Evolutionary conservation across 2,888 invertebrate species (phyloP), one percentile per base, ranked within the genome.

Genomic region (Gymnocheta viridis): DNA sequence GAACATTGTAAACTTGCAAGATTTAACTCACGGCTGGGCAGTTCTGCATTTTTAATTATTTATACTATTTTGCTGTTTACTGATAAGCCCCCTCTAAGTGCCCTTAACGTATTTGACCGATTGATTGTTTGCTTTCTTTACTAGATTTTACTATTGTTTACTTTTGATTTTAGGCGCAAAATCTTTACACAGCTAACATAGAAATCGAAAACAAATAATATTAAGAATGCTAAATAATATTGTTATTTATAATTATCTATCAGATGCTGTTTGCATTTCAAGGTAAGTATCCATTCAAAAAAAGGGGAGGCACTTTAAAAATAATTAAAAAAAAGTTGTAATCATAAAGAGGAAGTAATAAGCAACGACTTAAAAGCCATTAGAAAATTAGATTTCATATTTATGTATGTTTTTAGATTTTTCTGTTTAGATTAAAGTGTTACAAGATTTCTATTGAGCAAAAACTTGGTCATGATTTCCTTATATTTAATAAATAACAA

Each of bases 121-220:
- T 47, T 14, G 19, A 29, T 58, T 54, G 27, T 64, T 41, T 73
- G 22, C 47, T 62, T 72, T 44, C 24, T 27, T 49, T 54, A 29
- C 19, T 5, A 27, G 29, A 41, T 24, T 69, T 70, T 70, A 62
- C 54, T 78, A 70, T 29, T 51, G 12, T 49, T 47, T 64, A 47
- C 69, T 56, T 67, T 47, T 17, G 35, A 32, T 60, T 66, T 81
- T 80, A 73, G 47, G 49, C 79, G 64, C 64, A 60, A 60, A 60
- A 27, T 56, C 14, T 56, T 69, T 27, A 4, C 17, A n/a, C 2
- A 1, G 17, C 27, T 69, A 14, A 19, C 41, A 44, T 38, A 5
- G 1, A 22, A n/a, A 58, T 19, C 2, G 27, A 41, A 41, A 62
- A 27, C 41, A 29, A 47, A 19, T 44, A 62, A 41, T 19, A 44